These are phyloP conservation scores for Murina feae DNA, from an alignment of 2,113 vertebrate species.

Conservation along the genomic window DNA sequence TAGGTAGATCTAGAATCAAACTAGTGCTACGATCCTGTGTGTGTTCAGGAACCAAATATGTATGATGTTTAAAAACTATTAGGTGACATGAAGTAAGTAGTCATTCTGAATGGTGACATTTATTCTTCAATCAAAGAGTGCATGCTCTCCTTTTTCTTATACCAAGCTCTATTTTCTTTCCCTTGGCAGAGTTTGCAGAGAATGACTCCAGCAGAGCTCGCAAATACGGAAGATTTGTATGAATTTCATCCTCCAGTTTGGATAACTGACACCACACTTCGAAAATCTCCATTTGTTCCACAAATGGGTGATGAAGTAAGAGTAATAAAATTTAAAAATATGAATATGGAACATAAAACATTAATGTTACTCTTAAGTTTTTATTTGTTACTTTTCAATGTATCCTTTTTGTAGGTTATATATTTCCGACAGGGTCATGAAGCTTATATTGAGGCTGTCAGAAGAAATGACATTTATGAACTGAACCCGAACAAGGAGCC, in stretches of 20 bases:
- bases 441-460: constrained; percentile 95
- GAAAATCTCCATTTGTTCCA: constrained; percentile 96
- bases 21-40: background rate
- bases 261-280: constrained; percentile 94
- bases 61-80: background rate
- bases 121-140: background rate
- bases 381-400: constrained; percentile 9
- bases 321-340: background rate
- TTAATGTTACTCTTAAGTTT: background rate
- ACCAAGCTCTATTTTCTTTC: background rate
- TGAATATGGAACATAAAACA: background rate
- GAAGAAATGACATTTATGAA: constrained; percentile 88
- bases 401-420: constrained; percentile 85
- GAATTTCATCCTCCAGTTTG: constrained; percentile 92
- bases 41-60: background rate
- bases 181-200: constrained; percentile 69
- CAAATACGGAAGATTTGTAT: constrained; percentile 84
- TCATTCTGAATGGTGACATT: background rate
- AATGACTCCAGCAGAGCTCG: constrained; percentile 79
- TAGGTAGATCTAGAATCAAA: background rate
- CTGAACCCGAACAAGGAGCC: constrained; percentile 93
- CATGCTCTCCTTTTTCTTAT: background rate
- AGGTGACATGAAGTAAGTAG: background rate
- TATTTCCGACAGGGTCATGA: constrained; percentile 98
- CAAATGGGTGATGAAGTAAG: constrained; percentile 98